These are phyloP conservation scores for Anarhynchus alexandrinus DNA, from an alignment of 2,113 vertebrate species.

Conservation along the genomic window DNA sequence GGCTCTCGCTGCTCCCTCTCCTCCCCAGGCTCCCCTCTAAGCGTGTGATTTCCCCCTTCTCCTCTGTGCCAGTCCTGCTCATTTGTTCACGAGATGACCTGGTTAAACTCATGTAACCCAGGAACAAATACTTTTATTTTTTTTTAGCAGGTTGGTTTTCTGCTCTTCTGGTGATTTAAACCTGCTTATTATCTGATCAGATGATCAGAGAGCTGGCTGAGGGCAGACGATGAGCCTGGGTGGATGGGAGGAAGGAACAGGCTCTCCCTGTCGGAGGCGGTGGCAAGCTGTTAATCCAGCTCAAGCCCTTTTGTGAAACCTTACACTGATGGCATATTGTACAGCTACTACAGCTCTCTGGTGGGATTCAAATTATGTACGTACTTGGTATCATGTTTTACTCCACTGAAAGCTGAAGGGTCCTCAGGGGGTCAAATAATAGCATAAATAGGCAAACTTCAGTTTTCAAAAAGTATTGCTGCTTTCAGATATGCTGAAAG, in stretches of 20 bases:
- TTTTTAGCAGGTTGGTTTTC: neutral
- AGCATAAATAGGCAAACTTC: neutral
- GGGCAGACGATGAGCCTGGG: neutral
- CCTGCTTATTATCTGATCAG: neutral
- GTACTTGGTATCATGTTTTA: neutral
- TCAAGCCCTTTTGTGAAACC: slow-evolving; percentile 3
- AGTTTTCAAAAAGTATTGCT: neutral
- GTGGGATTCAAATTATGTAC: neutral
- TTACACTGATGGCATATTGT: neutral
- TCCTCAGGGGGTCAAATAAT: neutral
- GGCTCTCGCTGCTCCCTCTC: neutral
- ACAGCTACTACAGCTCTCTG: neutral
- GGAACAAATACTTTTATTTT: neutral
- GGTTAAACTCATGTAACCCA: neutral
- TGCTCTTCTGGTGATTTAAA: neutral
- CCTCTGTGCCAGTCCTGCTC: neutral
- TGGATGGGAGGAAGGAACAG: neutral
- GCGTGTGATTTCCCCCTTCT: neutral
- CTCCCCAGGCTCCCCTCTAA: neutral
- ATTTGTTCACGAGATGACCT: neutral
- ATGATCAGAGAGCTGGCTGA: neutral
- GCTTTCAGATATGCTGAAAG: neutral
- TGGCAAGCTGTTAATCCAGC: slow-evolving; percentile 6
- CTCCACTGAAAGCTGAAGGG: neutral
- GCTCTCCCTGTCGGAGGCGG: neutral